A percentile compares a stretch with the other conserved stretches of the same genome.
These are phyloP conservation scores for Chrysolina americana DNA, from an alignment of 2,888 invertebrate species.

Conservation along the genomic window DNA sequence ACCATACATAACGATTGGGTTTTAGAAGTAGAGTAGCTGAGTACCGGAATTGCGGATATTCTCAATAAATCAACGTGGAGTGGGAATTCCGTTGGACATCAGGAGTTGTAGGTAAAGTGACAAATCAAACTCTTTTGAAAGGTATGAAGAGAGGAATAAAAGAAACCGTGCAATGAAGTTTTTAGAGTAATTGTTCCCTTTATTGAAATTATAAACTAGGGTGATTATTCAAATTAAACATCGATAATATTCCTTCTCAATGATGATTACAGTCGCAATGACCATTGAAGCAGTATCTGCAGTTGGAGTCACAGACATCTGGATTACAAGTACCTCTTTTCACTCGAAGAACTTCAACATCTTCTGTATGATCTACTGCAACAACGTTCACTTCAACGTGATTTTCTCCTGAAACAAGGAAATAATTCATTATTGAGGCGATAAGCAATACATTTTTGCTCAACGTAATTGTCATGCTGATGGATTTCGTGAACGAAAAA, in stretches of 20 bases:
- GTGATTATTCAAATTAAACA: not conserved
- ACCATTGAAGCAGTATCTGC: conserved; percentile 1
- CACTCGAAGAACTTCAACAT: not conserved
- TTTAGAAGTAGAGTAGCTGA: no score
- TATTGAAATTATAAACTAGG: not conserved
- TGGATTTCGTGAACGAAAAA: no score
- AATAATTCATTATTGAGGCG: not conserved
- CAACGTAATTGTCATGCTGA: no score
- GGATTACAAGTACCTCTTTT: not conserved
- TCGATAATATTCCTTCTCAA: not conserved
- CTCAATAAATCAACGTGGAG: no score
- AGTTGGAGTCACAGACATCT: conserved; percentile 3
- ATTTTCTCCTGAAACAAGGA: not conserved
- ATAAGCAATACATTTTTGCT: not conserved
- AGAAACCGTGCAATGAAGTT: not conserved
- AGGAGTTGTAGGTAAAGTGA: no score
- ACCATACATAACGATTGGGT: no score
- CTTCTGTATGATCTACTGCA: not conserved
- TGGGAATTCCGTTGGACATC: no score
- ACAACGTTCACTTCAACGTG: not conserved
- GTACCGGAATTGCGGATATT: no score
- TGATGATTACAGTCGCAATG: conserved; percentile 5
- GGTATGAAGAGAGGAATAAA: not conserved
- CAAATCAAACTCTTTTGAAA: no score
- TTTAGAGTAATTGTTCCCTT: not conserved